phyloP scores from a whole-genome alignment of 2,888 invertebrate genomes.

The Dynastes hyllus region DNA sequence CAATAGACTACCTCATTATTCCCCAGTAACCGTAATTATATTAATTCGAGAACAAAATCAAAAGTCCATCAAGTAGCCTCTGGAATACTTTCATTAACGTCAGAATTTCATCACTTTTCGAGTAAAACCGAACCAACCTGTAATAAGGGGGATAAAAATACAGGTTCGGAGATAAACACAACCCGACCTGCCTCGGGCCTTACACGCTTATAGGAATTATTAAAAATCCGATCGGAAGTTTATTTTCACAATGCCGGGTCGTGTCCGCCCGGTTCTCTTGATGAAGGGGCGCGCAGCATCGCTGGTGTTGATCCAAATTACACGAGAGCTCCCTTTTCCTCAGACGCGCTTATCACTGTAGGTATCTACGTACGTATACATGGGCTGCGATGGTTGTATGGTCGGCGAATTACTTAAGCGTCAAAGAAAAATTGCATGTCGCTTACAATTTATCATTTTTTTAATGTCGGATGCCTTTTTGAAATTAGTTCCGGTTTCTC shows the following conservation, averaged over 20 bases:
- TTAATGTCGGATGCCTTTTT: constrained; percentile 17
- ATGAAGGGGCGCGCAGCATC: constrained; percentile 1
- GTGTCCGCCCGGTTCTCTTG: neutral
- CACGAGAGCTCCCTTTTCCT: no score
- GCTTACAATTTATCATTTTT: constrained; percentile 2
- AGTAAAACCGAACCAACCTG: constrained; percentile 44
- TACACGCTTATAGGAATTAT: constrained; percentile 28
- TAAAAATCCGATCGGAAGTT: constrained; percentile 47
- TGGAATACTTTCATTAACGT: constrained; percentile 53
- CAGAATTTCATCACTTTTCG: constrained; percentile 55
- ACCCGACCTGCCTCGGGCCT: constrained; percentile 4
- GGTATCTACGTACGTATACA: neutral
- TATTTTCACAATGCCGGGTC: constrained; percentile 5
- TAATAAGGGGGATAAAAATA: constrained; percentile 43
- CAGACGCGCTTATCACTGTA: no score
- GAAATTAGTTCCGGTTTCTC: constrained; percentile 1
- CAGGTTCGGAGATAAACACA: constrained; percentile 34
- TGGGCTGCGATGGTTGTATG: no score
- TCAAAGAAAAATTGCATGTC: constrained; percentile 7
- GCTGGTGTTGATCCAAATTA: neutral
- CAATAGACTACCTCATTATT: constrained; percentile 28
- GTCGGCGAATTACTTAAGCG: neutral
- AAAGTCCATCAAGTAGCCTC: constrained; percentile 50
- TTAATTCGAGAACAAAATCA: constrained; percentile 51
- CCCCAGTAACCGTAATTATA: constrained; percentile 38